Evolutionary conservation across 1,140 invertebrate genomes (phyloP).

Genomic region (Capitella teleta): DNA sequence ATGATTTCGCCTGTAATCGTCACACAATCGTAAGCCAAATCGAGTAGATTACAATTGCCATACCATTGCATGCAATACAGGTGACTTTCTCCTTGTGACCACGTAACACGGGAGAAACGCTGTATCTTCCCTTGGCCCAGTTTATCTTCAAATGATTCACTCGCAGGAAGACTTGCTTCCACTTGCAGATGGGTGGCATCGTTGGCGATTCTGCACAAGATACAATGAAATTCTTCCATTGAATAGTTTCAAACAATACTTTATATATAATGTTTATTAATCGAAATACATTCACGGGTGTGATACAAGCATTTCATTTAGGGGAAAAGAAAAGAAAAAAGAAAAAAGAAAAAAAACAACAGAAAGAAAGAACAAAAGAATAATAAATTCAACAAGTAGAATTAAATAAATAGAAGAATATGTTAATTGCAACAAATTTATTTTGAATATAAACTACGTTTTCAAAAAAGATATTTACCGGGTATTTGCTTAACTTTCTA

Average conservation of each 20-base stretch:
- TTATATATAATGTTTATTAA: too few species aligned
- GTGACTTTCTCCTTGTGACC: constrained; percentile 26
- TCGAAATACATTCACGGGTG: too few species aligned
- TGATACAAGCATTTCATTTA: too few species aligned
- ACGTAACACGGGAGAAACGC: constrained; percentile 20
- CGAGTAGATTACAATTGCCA: too few species aligned
- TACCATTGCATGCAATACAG: constrained; percentile 26
- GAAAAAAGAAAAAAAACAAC: too few species aligned
- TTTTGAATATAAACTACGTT: background rate
- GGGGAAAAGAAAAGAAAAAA: too few species aligned
- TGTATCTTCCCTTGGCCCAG: constrained; percentile 27
- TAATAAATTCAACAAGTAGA: too few species aligned
- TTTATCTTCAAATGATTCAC: constrained; percentile 23
- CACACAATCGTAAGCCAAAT: too few species aligned
- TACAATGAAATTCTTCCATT: too few species aligned
- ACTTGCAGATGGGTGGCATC: constrained; percentile 25
- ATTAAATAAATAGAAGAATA: too few species aligned
- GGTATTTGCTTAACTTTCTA: background rate
- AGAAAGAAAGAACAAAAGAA: too few species aligned
- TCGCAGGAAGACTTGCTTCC: constrained; percentile 27
- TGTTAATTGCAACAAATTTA: background rate
- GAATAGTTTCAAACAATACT: too few species aligned
- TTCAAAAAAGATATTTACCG: background rate
- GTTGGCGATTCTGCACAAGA: background rate
- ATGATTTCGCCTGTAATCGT: constrained; percentile 18